Base-by-base conservation (phyloP, 2,797 vertebrate genomes). In the Oreochromis mossambicus region DNA sequence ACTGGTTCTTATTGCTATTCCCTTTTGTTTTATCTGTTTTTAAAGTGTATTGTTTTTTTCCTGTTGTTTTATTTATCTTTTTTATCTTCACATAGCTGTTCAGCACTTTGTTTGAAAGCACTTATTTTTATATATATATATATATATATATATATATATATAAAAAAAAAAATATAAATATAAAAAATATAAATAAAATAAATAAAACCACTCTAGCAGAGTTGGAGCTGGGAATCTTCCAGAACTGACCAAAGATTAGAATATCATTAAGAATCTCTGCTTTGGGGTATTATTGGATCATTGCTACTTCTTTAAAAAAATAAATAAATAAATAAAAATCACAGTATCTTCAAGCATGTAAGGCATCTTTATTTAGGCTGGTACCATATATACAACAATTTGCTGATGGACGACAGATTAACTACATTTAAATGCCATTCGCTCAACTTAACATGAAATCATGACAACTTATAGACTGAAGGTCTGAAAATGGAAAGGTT, bases 331-430 rank as follows among this genome's bases (percentile, higher is more conserved):
- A 7, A 55, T 24, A 56, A 13, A 17, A 77, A 43, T 54, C 17
- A 85, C 36, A 48, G 38, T 8, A 63, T 58, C 32, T 70, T 87
- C 61, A 82, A 82, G 79, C 83, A 58, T 85, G 73, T 93, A 92
- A 95, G 92, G 92, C 91, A 91, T 91, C 89, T 94, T 94, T 94
- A 94, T 92, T 94, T 29, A 91, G 88, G 87, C 86, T 89, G 83
- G 89, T 90, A 92, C 87, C 80, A 86, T 58, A 85, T 90, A 63
- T 80, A 89, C 85, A 91, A 88, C 77, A 83, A 86, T 85, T 66
- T 83, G 82, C 88, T 87, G 91, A 88, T 81, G 56, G 51, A 92
- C 43, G 15, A 80, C 79, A 81, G 81, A 85, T 80, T 21, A 68
- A 77, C 77, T 87, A 87, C 83, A 93, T 93, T 94, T 89, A 93